Base-by-base conservation (phyloP, 2,113 vertebrate genomes). In the Suricata suricatta region DNA sequence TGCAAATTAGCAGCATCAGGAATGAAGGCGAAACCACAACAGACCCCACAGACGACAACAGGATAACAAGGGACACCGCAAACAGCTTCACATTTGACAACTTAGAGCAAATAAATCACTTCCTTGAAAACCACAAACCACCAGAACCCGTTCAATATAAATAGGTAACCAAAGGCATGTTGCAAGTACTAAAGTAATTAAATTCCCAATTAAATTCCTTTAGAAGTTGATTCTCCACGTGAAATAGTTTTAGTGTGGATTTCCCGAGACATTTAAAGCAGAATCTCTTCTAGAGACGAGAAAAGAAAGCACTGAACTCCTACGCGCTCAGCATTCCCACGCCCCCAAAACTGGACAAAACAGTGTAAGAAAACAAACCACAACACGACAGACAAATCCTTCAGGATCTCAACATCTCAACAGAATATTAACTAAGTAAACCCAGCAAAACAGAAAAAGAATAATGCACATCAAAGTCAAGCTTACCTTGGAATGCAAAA, bases 61-160 rank as follows among this genome's bases (percentile, higher is more conserved):
- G 31, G 38, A 12, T 35, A 1, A 21, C 8, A 1, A 29, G 17
- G 15, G 27, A 7, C 0, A 6, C 25, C 1, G 9, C 17, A 7
- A 31, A 69, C 27, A 25, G 19, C 60, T 14, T 44, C 11, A 44
- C n/a, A 3, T 29, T 3, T 17, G 33, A 81, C 54, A 57, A 35
- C 17, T 21, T 1, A 5, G 16, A 35, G n/a, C 12, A 8, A n/a
- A 64, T 7, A 6, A 0, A 11, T 15, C 12, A 1, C 16, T 14
- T 44, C 31, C 54, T 17, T 5, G 23, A 60, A 72, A 44, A 21
- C 16, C 52, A 31, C 19, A 35, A 27, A 23, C 15, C 0, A 3
- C 47, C 4, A 4, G 33, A 66, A 47, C 4, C 7, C 4, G 8
- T 7, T 5, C 31, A 31, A 15, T 13, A 35, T 68, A 47, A 64